These are phyloP conservation scores for Sinocyclocheilus maitianheensis DNA, from an alignment of 2,113 vertebrate species.

Conservation along the genomic window DNA sequence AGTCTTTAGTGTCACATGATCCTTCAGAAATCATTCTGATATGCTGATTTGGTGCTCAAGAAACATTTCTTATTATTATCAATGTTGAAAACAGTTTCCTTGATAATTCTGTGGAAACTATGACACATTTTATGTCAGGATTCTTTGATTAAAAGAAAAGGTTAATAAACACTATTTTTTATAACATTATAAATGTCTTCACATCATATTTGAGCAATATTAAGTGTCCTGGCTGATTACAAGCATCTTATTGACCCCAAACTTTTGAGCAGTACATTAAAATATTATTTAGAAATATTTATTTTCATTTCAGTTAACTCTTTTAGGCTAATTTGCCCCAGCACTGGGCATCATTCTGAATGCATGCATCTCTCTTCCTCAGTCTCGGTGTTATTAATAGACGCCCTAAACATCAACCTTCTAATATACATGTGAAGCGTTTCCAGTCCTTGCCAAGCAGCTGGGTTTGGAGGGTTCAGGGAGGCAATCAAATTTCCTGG, in stretches of 20 bases:
- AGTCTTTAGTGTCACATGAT: not conserved
- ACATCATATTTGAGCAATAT: not conserved
- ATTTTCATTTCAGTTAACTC: not conserved
- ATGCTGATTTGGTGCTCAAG: too few species aligned
- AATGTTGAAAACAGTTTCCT: too few species aligned
- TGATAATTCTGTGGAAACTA: too few species aligned
- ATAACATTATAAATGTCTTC: not conserved
- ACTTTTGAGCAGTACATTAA: not conserved
- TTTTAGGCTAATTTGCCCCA: slow-evolving; percentile 7
- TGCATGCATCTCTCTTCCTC: not conserved
- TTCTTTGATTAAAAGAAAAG: too few species aligned
- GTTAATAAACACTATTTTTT: too few species aligned
- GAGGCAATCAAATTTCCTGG: slow-evolving; percentile 14
- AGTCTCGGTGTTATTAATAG: slow-evolving; percentile 50
- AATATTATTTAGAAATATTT: not conserved
- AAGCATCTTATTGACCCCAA: not conserved
- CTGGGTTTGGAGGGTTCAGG: slow-evolving; percentile 23
- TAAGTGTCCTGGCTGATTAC: too few species aligned
- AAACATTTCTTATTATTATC: too few species aligned
- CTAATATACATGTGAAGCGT: slow-evolving; percentile 41
- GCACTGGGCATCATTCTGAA: not conserved
- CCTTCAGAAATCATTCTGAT: too few species aligned
- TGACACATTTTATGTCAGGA: too few species aligned
- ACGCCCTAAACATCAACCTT: slow-evolving; percentile 13
- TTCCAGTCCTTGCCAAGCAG: slow-evolving; percentile 33